Evolutionary conservation across 2,797 vertebrate genomes (phyloP).

Genomic region (Pangasius djambal): DNA sequence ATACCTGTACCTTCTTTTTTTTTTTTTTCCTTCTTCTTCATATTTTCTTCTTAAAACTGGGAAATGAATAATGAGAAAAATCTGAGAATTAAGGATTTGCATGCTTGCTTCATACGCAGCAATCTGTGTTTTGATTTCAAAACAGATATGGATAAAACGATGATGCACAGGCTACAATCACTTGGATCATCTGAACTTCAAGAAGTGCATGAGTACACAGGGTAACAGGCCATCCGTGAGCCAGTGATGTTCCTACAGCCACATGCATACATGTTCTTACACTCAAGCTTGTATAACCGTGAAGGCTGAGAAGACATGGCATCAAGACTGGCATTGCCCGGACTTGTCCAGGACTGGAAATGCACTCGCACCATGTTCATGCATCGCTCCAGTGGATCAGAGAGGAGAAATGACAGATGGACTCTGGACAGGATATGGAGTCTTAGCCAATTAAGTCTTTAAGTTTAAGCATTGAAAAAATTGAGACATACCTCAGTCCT

Average conservation of each 20-base stretch:
- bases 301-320: conserved; percentile 29
- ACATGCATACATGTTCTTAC: conserved; percentile 5
- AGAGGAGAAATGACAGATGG: neutral
- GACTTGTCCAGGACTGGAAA: conserved; percentile 35
- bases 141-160: neutral
- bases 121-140: neutral
- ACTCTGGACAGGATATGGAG: neutral
- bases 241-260: neutral
- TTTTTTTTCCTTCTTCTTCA: neutral
- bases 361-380: conserved; percentile 28
- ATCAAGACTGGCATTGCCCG: conserved; percentile 29
- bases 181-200: neutral
- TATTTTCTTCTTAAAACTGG: neutral
- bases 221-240: neutral
- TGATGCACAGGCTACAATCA: neutral
- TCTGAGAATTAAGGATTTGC: neutral
- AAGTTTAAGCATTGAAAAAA: neutral
- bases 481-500: neutral
- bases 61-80: neutral
- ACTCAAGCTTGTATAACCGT: neutral
- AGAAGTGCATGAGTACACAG: neutral
- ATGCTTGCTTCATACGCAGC: neutral
- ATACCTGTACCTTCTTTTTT: neutral
- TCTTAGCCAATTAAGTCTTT: no score
- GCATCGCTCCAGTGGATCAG: neutral